A percentile compares a stretch with the other conserved stretches of the same genome.
Evolutionary conservation across 2,113 vertebrate genomes (phyloP).

Genomic region (Willisornis vidua): DNA sequence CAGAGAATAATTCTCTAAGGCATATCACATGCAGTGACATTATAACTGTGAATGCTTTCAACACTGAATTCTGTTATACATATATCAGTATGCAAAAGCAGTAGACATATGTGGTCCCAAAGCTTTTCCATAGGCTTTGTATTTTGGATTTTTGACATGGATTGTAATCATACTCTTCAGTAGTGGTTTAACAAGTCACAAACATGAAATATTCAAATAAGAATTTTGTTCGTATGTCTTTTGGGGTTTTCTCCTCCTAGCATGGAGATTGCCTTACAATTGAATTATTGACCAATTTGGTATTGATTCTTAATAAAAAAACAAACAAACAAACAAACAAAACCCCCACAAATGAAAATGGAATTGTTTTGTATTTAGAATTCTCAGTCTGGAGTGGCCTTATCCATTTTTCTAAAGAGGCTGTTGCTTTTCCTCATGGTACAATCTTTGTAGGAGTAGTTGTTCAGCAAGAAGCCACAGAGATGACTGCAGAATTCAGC

Average conservation of each 20-base stretch:
- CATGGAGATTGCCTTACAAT: not conserved
- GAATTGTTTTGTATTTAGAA: not conserved
- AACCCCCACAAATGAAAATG: not conserved
- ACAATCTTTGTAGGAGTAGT: not conserved
- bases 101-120: not conserved
- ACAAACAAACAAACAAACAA: not conserved
- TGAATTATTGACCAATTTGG: not conserved
- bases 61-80: not conserved
- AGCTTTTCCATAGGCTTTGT: not conserved
- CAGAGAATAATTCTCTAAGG: conserved; percentile 27
- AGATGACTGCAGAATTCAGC: no score
- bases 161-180: not conserved
- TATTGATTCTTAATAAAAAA: not conserved
- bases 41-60: not conserved
- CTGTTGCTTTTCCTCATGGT: not conserved
- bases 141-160: not conserved
- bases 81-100: not conserved
- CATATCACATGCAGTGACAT: not conserved
- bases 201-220: not conserved
- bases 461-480: no score
- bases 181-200: not conserved
- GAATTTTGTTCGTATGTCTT: not conserved
- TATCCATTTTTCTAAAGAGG: not conserved
- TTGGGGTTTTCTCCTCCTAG: not conserved
- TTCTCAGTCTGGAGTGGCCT: not conserved